A percentile compares a stretch with the other conserved stretches of the same genome.
These are phyloP conservation scores for Iselma pallidipennis DNA, from an alignment of 2,888 invertebrate species.

Conservation along the genomic window DNA sequence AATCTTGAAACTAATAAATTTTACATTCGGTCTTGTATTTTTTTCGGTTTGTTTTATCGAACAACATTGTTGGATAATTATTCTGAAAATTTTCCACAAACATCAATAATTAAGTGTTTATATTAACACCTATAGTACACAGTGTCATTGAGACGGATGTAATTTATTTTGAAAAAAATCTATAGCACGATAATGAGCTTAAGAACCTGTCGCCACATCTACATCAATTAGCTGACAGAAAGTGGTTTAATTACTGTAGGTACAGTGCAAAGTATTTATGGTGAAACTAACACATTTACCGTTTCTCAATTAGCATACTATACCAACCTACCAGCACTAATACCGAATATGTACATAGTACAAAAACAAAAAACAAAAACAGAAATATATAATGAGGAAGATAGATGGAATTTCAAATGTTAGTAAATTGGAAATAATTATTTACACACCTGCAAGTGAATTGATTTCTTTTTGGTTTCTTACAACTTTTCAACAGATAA, in stretches of 20 bases:
- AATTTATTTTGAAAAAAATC: background rate
- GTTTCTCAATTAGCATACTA: conserved; percentile 24
- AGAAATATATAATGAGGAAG: no score
- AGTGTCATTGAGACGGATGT: background rate
- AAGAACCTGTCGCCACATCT: conserved; percentile 4
- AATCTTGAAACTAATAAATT: background rate
- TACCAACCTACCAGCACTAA: background rate
- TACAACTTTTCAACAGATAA: conserved; percentile 17
- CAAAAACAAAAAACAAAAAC: background rate
- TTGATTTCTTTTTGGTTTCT: conserved; percentile 17
- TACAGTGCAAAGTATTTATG: conserved; percentile 11
- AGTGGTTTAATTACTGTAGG: conserved; percentile 16
- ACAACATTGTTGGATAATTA: background rate
- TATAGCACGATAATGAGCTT: background rate
- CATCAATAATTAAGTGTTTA: background rate
- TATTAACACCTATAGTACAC: background rate
- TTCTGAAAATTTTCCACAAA: background rate
- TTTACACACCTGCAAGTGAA: conserved; percentile 25
- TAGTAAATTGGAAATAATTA: conserved; percentile 21
- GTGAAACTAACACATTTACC: conserved; percentile 24
- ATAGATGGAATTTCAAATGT: conserved; percentile 13
- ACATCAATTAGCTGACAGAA: conserved; percentile 18
- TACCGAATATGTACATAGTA: conserved; percentile 5
- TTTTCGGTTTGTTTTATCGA: no score
- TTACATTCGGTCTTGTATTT: no score